Conservation (phyloP, 1,140 invertebrate species). For the Teleogryllus occipitalis region DNA sequence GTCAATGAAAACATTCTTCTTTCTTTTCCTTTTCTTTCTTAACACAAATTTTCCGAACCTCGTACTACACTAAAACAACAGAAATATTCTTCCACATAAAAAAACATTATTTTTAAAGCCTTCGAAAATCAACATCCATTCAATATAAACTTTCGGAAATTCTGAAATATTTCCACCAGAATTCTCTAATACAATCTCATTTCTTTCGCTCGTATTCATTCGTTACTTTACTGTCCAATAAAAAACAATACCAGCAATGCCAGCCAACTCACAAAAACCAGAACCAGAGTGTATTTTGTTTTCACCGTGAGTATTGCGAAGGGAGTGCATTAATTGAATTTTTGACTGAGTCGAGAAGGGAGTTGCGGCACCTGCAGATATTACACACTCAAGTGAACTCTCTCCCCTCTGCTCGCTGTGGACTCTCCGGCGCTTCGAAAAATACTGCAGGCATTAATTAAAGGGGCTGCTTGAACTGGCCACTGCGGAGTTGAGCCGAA, state of each 20-base stretch:
- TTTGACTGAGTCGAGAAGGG: not conserved
- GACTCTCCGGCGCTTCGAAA: not conserved
- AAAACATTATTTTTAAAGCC: not conserved
- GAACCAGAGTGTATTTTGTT: not conserved
- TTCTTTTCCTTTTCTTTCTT: too few species aligned
- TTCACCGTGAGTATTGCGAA: not conserved
- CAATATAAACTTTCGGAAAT: not conserved
- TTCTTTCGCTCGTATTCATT: not conserved
- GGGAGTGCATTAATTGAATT: not conserved
- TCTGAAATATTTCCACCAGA: not conserved
- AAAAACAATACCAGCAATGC: not conserved
- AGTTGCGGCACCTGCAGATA: not conserved
- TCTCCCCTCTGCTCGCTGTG: not conserved
- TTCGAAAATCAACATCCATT: not conserved
- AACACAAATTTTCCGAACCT: too few species aligned
- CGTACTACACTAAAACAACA: too few species aligned
- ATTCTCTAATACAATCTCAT: not conserved
- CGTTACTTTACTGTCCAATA: not conserved
- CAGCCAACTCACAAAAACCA: not conserved
- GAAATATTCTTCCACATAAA: not conserved
- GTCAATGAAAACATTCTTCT: too few species aligned
- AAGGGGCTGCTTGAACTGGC: not conserved
- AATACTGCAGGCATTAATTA: constrained; percentile 1
- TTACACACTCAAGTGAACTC: not conserved
- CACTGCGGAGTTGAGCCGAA: not conserved